These are phyloP conservation scores for Eudasyphora cyanicolor DNA, from an alignment of 2,888 invertebrate species.

Conservation along the genomic window DNA sequence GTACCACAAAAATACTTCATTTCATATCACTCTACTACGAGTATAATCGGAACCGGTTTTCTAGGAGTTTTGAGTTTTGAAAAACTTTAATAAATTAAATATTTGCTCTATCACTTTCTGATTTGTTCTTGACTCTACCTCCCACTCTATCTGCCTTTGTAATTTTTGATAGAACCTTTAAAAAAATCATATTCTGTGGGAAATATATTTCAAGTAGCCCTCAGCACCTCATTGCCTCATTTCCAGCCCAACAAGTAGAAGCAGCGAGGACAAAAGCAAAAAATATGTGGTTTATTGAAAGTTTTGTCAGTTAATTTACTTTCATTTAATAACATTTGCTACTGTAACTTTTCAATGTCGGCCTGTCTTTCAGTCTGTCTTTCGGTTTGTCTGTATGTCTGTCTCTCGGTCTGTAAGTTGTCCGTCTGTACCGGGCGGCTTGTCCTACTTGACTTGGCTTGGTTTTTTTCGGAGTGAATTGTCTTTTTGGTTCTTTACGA, in stretches of 20 bases:
- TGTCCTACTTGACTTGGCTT: conserved; percentile 32
- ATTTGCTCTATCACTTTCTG: too few species aligned
- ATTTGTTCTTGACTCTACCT: too few species aligned
- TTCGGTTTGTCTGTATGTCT: neutral
- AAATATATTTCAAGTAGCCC: conserved; percentile 16
- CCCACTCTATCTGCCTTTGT: too few species aligned
- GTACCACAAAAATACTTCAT: too few species aligned
- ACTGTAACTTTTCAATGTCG: conserved; percentile 34
- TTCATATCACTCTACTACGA: too few species aligned
- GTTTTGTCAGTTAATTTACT: conserved; percentile 62
- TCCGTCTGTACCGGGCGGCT: neutral
- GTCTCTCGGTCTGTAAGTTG: neutral
- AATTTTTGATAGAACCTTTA: conserved; percentile 34
- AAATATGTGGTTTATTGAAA: conserved; percentile 55
- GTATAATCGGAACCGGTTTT: neutral
- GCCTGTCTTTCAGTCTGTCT: neutral
- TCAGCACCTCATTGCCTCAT: too few species aligned
- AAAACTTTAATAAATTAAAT: too few species aligned
- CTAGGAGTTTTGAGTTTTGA: too few species aligned
- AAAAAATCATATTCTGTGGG: conserved; percentile 3
- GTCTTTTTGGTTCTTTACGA: conserved; percentile 31
- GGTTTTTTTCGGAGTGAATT: conserved; percentile 46
- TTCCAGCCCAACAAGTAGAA: neutral
- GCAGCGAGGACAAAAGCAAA: neutral
- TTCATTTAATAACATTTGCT: conserved; percentile 51